A percentile compares a stretch with the other conserved stretches of the same genome.
These are phyloP conservation scores for Poecilia picta DNA, from an alignment of 2,797 vertebrate species.

Conservation along the genomic window DNA sequence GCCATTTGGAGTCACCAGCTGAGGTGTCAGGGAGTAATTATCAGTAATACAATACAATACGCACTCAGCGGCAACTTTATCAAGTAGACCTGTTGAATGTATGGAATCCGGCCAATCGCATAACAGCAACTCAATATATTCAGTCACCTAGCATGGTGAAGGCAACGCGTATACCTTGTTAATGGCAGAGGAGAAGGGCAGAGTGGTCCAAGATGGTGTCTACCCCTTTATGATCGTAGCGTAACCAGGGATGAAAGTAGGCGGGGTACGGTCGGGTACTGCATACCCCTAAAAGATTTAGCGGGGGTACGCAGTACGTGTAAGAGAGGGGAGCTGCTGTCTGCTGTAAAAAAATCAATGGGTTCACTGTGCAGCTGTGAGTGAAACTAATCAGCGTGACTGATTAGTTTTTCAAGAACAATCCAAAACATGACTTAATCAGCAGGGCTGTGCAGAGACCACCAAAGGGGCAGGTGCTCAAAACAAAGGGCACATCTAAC, in stretches of 20 bases:
- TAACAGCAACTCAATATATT: not conserved
- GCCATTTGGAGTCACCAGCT: conserved; percentile 64
- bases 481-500: no score
- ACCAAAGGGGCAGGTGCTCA: no score
- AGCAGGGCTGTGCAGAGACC: no score
- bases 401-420: no score
- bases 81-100: not conserved
- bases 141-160: not conserved
- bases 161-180: not conserved
- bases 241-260: not conserved
- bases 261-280: no score
- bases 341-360: no score
- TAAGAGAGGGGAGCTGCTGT: no score
- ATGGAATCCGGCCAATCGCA: not conserved
- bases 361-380: no score
- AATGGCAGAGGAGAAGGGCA: not conserved
- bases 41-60: conserved; percentile 66
- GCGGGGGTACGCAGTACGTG: no score
- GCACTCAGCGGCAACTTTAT: not conserved
- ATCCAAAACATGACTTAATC: no score
- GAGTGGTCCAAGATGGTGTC: not conserved
- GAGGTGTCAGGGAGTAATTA: conserved; percentile 72
- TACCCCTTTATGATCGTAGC: not conserved
- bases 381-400: no score
- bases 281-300: no score